Percentiles rank a stretch among this genome's conserved stretches.
Evolutionary conservation across 2,888 invertebrate genomes (phyloP).

Genomic region (Drosophila emarginata): DNA sequence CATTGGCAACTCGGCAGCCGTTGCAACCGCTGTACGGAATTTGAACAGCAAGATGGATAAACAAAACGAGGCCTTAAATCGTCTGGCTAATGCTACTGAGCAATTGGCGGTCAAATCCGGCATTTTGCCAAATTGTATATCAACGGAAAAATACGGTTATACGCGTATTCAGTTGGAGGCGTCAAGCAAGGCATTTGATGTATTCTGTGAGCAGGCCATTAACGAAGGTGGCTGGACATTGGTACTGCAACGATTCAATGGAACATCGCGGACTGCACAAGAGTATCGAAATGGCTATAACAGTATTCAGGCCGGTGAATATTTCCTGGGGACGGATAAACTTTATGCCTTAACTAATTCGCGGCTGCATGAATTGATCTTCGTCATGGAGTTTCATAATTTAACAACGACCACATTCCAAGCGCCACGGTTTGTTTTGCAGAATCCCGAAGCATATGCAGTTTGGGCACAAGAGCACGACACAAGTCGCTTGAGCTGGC

Average conservation of each 20-base stretch:
- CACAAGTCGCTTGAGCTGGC: constrained; percentile 20
- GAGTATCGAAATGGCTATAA: constrained; percentile 31
- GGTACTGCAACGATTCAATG: constrained; percentile 31
- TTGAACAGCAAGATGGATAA: constrained; percentile 25
- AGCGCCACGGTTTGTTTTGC: constrained; percentile 18
- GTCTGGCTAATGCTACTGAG: constrained; percentile 26
- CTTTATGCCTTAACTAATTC: constrained; percentile 34
- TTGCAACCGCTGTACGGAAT: constrained; percentile 22
- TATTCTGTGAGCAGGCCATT: constrained; percentile 31
- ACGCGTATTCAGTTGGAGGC: constrained; percentile 30
- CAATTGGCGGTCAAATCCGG: background rate
- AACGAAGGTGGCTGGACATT: constrained; percentile 32
- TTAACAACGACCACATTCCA: constrained; percentile 9
- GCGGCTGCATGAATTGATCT: constrained; percentile 30
- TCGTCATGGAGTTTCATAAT: constrained; percentile 30
- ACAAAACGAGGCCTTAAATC: constrained; percentile 18
- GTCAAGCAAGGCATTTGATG: constrained; percentile 28
- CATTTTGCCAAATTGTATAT: constrained; percentile 19
- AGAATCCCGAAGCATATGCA: constrained; percentile 11
- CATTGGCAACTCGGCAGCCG: background rate
- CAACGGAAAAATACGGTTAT: constrained; percentile 31
- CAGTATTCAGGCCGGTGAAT: constrained; percentile 26
- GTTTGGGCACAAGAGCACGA: constrained; percentile 13
- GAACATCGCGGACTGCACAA: constrained; percentile 22
- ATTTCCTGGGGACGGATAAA: constrained; percentile 37